Conservation (phyloP, 64 coral and sea anemone species). For the Hydrozoanthus tunicans region DNA sequence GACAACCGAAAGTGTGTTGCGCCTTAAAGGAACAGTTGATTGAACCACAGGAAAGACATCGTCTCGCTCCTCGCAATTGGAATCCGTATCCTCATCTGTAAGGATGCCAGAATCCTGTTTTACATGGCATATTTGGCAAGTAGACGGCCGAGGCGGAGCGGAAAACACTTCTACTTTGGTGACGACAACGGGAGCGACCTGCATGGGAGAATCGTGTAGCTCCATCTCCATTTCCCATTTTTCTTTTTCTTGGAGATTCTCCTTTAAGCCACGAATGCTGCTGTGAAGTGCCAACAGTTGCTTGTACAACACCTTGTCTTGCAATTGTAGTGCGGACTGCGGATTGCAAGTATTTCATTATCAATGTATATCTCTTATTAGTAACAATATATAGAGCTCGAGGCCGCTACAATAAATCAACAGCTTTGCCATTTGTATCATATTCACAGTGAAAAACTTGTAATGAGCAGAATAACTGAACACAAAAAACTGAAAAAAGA, state of each 20-base stretch:
- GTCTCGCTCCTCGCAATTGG: slow-evolving; percentile 26
- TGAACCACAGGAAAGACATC: slow-evolving; percentile 11
- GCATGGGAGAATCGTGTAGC: background rate
- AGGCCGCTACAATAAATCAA: too few relatives aligned
- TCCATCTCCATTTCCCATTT: slow-evolving; percentile 65
- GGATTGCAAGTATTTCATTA: background rate
- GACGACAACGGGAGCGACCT: slow-evolving; percentile 13
- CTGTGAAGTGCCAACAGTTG: slow-evolving; percentile 64
- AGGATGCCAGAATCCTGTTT: slow-evolving; percentile 92
- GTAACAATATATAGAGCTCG: too few relatives aligned
- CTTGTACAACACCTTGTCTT: slow-evolving; percentile 79
- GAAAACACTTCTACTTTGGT: slow-evolving; percentile 60
- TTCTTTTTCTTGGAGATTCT: slow-evolving; percentile 59
- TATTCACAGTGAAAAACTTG: too few relatives aligned
- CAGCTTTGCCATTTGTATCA: too few relatives aligned
- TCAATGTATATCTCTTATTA: too few relatives aligned
- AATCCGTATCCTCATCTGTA: slow-evolving; percentile 75
- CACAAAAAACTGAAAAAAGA: too few relatives aligned
- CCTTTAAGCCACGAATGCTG: slow-evolving; percentile 56
- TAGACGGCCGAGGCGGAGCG: background rate
- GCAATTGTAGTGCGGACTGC: slow-evolving; percentile 78
- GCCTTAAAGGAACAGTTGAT: slow-evolving; percentile 4
- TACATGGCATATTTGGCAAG: slow-evolving; percentile 44
- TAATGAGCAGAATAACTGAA: too few relatives aligned
- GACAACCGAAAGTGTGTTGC: slow-evolving; percentile 28